Percentiles rank a stretch among this genome's conserved stretches.
Evolutionary conservation across 2,888 invertebrate genomes (phyloP).

Genomic region (Stenodera caucasica): DNA sequence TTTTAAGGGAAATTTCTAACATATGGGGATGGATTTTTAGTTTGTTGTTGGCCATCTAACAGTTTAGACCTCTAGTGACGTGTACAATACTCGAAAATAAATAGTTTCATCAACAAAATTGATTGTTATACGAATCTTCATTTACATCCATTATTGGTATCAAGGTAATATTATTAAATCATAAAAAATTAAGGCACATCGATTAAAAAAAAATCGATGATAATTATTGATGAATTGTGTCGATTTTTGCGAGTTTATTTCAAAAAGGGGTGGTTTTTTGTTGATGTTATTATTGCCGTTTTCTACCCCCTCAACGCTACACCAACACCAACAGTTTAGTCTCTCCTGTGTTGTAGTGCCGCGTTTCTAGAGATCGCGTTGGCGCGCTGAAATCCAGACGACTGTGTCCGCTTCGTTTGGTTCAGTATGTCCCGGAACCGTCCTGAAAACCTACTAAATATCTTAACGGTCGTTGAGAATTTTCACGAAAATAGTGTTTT

Average conservation of each 20-base stretch:
- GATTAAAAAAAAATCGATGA: neutral
- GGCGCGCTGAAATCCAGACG: conserved; percentile 26
- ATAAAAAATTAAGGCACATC: too few species aligned
- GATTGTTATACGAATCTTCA: neutral
- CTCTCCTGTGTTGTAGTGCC: conserved; percentile 1
- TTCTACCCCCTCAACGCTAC: neutral
- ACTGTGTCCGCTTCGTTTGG: conserved; percentile 23
- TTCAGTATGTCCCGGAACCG: conserved; percentile 25
- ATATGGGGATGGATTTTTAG: neutral
- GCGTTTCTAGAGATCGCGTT: conserved; percentile 21
- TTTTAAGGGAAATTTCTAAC: neutral
- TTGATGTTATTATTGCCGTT: neutral
- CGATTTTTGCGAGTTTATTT: neutral
- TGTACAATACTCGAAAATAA: too few species aligned
- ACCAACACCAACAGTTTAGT: neutral
- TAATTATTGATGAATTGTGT: neutral
- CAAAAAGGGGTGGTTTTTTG: neutral
- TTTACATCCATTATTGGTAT: neutral
- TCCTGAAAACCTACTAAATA: conserved; percentile 22
- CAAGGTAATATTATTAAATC: neutral
- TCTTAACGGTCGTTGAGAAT: neutral
- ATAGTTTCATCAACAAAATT: too few species aligned
- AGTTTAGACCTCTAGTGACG: neutral
- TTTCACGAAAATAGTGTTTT: neutral
- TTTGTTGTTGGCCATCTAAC: neutral